A percentile compares a stretch with the other conserved stretches of the same genome.
Conservation (phyloP, 2,888 invertebrate species). For the Drosophila glabriapex region DNA sequence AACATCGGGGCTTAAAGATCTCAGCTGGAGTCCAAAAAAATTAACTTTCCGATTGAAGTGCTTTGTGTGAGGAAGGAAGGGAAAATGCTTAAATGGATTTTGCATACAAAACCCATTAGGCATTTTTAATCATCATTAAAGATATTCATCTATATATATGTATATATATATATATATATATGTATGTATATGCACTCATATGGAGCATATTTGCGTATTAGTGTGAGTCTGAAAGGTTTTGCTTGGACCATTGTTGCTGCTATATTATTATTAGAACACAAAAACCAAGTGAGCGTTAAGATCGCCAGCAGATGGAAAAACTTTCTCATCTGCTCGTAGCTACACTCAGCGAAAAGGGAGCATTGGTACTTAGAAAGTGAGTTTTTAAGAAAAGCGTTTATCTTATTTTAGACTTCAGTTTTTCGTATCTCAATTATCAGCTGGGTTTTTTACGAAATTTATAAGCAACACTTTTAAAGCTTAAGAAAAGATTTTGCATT, state of each 20-base stretch:
- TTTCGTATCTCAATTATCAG: too few species aligned
- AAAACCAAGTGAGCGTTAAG: slow-evolving; percentile 79
- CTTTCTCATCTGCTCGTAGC: slow-evolving; percentile 61
- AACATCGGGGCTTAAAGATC: slow-evolving; percentile 20
- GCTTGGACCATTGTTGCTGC: slow-evolving; percentile 40
- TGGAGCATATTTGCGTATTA: not conserved
- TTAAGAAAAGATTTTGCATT: not conserved
- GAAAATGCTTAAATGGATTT: slow-evolving; percentile 60
- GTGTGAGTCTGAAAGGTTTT: slow-evolving; percentile 37
- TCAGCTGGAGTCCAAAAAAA: slow-evolving; percentile 8
- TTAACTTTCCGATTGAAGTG: slow-evolving; percentile 77
- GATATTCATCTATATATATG: not conserved
- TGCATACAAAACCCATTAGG: slow-evolving; percentile 75
- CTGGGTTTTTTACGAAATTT: not conserved
- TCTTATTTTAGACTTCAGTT: not conserved
- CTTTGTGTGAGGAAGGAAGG: slow-evolving; percentile 40
- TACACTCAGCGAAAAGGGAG: slow-evolving; percentile 3
- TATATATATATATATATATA: not conserved
- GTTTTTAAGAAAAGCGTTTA: not conserved
- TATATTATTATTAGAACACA: slow-evolving; percentile 74
- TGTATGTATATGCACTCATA: not conserved
- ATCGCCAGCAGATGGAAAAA: slow-evolving; percentile 59
- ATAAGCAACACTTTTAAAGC: not conserved
- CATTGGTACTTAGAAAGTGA: not conserved
- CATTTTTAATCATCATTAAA: slow-evolving; percentile 51